Conservation (phyloP, 2,113 vertebrate species). For the Emydura subglobosa region DNA sequence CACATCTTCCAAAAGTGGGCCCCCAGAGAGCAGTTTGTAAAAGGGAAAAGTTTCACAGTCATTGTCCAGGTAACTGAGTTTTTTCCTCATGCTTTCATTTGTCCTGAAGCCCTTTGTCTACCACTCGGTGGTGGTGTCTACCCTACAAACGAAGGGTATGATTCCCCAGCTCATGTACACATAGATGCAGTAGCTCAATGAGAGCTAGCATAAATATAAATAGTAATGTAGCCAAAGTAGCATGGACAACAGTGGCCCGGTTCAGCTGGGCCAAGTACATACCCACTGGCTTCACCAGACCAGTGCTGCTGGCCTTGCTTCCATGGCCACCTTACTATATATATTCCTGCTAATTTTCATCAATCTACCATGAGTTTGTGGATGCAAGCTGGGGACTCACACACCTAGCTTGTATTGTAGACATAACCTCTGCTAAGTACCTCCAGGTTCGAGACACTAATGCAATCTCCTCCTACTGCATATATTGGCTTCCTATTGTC, state of each 20-base stretch:
- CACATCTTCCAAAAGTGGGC: neutral
- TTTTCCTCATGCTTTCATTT: neutral
- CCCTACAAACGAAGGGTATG: neutral
- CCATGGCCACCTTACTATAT: neutral
- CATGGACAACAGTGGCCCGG: neutral
- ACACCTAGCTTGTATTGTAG: neutral
- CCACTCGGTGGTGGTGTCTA: neutral
- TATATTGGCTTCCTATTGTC: conserved; percentile 14
- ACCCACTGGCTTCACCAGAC: neutral
- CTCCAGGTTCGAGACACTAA: conserved; percentile 5
- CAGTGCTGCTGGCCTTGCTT: neutral
- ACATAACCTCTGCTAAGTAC: neutral
- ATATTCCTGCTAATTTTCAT: neutral
- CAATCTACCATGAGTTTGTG: neutral
- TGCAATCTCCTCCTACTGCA: conserved; percentile 29
- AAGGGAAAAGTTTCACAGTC: neutral
- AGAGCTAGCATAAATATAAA: neutral
- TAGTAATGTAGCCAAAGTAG: neutral
- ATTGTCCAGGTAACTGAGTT: neutral
- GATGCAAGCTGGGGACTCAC: neutral
- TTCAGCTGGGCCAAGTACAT: neutral
- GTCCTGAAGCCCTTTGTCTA: neutral
- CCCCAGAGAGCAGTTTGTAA: neutral
- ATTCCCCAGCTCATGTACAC: neutral
- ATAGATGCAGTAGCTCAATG: neutral